Evolutionary conservation across 2,888 invertebrate species (phyloP).

Genomic region (Synanthedon andrenaeformis): DNA sequence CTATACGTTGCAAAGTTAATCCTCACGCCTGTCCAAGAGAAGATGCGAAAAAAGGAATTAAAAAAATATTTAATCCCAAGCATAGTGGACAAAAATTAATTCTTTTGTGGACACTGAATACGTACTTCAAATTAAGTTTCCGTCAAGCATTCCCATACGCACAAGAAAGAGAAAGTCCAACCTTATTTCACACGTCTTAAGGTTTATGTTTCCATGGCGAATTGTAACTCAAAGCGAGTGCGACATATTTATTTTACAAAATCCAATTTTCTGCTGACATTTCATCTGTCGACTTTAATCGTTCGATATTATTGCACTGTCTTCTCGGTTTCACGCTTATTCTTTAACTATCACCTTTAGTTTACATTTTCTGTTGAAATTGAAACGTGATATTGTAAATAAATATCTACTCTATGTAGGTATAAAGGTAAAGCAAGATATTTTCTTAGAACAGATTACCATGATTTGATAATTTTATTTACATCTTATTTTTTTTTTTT

Average conservation of each 20-base stretch:
- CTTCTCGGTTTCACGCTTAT: constrained; percentile 60
- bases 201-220: constrained; percentile 18
- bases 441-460: too few relatives aligned
- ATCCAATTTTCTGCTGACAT: constrained; percentile 71
- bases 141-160: constrained; percentile 22
- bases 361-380: constrained; percentile 12
- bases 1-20: constrained; percentile 36
- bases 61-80: constrained; percentile 28
- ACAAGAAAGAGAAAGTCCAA: constrained; percentile 11
- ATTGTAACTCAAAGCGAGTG: constrained; percentile 45
- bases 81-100: constrained; percentile 50
- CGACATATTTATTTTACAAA: constrained; percentile 70
- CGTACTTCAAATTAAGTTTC: constrained; percentile 61
- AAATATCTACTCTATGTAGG: too few relatives aligned
- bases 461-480: too few relatives aligned
- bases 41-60: constrained; percentile 30
- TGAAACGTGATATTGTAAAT: constrained; percentile 6
- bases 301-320: constrained; percentile 54
- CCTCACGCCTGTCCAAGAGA: constrained; percentile 28
- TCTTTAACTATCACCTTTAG: constrained; percentile 38
- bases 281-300: constrained; percentile 69
- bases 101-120: constrained; percentile 53
- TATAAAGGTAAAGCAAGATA: too few relatives aligned
- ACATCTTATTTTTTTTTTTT: too few relatives aligned
- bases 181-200: constrained; percentile 15